Evolutionary conservation across 1,140 invertebrate genomes (phyloP).

Genomic region (Lordiphosa mommai): DNA sequence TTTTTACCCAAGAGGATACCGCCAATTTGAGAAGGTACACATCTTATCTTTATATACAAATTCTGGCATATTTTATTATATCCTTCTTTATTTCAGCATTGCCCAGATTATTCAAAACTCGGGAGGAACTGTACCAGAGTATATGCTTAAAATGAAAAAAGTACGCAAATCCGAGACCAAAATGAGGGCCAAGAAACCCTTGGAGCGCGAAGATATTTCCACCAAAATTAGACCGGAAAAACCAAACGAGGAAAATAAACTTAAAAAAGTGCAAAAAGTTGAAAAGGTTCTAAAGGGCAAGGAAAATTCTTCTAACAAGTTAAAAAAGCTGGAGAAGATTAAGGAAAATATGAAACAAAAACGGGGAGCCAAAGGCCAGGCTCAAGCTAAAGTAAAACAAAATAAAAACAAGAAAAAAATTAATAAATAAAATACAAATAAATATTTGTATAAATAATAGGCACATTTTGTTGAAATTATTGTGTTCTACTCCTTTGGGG

Average conservation of each 20-base stretch:
- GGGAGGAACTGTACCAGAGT: constrained; percentile 93
- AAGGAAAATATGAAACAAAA: constrained; percentile 10
- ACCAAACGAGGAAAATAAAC: constrained; percentile 6
- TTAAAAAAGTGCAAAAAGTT: constrained; percentile 3
- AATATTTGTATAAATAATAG: neutral
- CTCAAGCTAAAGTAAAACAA: neutral
- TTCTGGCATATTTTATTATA: neutral
- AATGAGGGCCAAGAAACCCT: constrained; percentile 82
- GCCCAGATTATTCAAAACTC: constrained; percentile 92
- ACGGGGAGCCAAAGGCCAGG: neutral
- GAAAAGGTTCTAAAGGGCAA: constrained; percentile 2
- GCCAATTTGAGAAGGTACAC: constrained; percentile 89
- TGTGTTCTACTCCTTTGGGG: too few species aligned
- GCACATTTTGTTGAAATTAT: too few species aligned
- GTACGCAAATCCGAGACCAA: constrained; percentile 84
- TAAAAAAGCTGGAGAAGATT: constrained; percentile 14
- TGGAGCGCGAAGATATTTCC: constrained; percentile 84
- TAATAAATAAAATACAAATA: neutral
- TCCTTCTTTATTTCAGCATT: constrained; percentile 83
- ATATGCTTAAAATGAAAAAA: constrained; percentile 91
- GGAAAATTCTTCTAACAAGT: neutral
- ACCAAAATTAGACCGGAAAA: constrained; percentile 79
- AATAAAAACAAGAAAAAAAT: neutral
- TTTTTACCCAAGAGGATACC: constrained; percentile 94
- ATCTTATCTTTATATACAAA: neutral